Evolutionary conservation across 2,888 invertebrate genomes (phyloP).

Genomic region (Ormyrus labotus): DNA sequence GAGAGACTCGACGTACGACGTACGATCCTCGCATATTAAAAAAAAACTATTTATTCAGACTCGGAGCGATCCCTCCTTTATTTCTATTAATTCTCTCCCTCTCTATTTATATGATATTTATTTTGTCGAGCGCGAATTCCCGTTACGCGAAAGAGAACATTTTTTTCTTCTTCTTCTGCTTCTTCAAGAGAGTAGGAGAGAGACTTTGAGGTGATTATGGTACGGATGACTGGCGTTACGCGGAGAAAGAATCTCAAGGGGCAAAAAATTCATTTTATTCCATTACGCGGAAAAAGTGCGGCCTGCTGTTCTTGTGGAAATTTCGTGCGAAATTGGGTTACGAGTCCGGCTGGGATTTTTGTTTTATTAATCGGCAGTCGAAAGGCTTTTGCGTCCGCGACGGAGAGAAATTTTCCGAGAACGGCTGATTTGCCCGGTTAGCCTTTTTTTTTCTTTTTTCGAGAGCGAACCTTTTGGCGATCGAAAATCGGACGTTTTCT

Average conservation of each 20-base stretch:
- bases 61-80: not conserved
- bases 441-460: too few relatives aligned
- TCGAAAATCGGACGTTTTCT: not conserved
- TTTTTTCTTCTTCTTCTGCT: not conserved
- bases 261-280: not conserved
- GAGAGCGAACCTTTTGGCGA: too few relatives aligned
- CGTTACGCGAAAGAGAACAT: constrained; percentile 20
- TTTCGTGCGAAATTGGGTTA: not conserved
- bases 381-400: too few relatives aligned
- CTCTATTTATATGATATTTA: constrained; percentile 31
- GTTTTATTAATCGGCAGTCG: too few relatives aligned
- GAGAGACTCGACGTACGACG: not conserved
- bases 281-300: not conserved
- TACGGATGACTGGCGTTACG: constrained; percentile 37
- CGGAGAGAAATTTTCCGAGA: too few relatives aligned
- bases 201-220: constrained; percentile 35
- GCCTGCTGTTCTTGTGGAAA: not conserved
- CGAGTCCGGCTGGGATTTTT: too few relatives aligned
- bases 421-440: too few relatives aligned
- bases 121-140: constrained; percentile 31
- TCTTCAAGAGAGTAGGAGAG: constrained; percentile 31
- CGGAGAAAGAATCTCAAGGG: constrained; percentile 12
- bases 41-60: constrained; percentile 29
- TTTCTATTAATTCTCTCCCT: constrained; percentile 9
- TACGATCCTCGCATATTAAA: constrained; percentile 8